These are phyloP conservation scores for Panorpa germanica DNA, from an alignment of 2,888 invertebrate genomes.

Conservation along the genomic window DNA sequence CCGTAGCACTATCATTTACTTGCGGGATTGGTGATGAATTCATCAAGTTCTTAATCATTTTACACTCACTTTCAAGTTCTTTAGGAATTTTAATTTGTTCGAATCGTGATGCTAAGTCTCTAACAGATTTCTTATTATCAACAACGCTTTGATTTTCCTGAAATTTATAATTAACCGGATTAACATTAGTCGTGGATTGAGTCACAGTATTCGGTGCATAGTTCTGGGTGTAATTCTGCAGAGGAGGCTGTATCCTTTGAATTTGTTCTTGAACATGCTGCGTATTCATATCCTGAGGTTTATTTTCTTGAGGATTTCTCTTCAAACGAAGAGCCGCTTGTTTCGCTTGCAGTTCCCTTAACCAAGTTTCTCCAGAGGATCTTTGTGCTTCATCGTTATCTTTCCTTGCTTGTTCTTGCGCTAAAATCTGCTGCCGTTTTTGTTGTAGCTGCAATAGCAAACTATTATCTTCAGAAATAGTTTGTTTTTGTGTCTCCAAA, in stretches of 20 bases:
- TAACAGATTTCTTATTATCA: conserved; percentile 33
- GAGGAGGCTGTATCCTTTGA: conserved; percentile 7
- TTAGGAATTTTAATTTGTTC: conserved; percentile 31
- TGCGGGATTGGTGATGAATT: conserved; percentile 4
- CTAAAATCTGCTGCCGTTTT: conserved; percentile 38
- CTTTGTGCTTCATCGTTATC: conserved; percentile 19
- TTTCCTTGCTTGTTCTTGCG: conserved; percentile 24
- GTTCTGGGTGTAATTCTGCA: too few relatives aligned
- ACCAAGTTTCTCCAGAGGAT: conserved; percentile 40
- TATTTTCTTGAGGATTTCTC: too few relatives aligned
- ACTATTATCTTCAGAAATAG: conserved; percentile 24
- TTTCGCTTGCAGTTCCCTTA: conserved; percentile 63
- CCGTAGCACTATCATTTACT: conserved; percentile 12
- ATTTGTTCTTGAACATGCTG: conserved; percentile 11
- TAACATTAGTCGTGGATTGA: conserved; percentile 12
- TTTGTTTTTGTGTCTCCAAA: conserved; percentile 20
- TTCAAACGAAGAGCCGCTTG: conserved; percentile 43
- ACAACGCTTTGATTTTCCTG: not conserved
- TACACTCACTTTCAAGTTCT: conserved; percentile 8
- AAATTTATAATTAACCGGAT: conserved; percentile 9
- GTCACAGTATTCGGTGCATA: conserved; percentile 8
- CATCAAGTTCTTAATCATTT: conserved; percentile 7
- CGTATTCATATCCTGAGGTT: conserved; percentile 19
- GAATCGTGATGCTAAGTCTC: conserved; percentile 67
- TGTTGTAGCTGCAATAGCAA: conserved; percentile 43